A percentile compares a stretch with the other conserved stretches of the same genome.
Conservation (phyloP, 2,113 vertebrate species). For the Telmatochromis sp. region DNA sequence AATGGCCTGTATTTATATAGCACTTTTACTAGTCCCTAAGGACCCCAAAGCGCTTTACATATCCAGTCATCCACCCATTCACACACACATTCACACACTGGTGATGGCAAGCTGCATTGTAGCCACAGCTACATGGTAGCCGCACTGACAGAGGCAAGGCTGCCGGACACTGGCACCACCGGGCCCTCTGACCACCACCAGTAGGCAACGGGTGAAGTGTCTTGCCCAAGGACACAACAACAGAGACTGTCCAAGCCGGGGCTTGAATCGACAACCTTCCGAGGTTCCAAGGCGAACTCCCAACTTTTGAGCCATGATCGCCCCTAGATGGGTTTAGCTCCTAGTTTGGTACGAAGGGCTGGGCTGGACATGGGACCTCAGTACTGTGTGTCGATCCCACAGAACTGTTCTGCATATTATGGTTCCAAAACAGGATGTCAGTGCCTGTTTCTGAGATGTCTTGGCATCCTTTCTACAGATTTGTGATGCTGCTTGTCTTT, state of each 20-base stretch:
- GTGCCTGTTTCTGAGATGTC: neutral
- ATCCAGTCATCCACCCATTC: neutral
- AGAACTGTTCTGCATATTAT: neutral
- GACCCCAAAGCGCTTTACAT: too few relatives aligned
- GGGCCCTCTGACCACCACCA: neutral
- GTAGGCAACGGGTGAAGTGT: neutral
- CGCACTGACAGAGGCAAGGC: neutral
- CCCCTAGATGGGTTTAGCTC: neutral
- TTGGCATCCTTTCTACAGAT: neutral
- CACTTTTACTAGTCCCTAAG: too few relatives aligned
- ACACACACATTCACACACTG: neutral
- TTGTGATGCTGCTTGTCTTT: neutral
- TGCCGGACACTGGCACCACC: neutral
- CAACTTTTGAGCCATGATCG: neutral
- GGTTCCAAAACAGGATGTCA: neutral
- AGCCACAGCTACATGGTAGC: neutral
- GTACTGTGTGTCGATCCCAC: neutral
- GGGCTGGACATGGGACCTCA: neutral
- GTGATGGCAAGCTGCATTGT: neutral
- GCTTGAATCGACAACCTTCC: fast-evolving
- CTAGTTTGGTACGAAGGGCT: neutral
- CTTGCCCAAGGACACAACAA: neutral
- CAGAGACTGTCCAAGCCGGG: neutral
- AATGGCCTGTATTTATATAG: fast-evolving
- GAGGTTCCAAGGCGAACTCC: neutral